Evolutionary conservation across 2,113 vertebrate species (phyloP), one percentile per base, ranked within the genome.

Genomic region (Arenaria interpres): DNA sequence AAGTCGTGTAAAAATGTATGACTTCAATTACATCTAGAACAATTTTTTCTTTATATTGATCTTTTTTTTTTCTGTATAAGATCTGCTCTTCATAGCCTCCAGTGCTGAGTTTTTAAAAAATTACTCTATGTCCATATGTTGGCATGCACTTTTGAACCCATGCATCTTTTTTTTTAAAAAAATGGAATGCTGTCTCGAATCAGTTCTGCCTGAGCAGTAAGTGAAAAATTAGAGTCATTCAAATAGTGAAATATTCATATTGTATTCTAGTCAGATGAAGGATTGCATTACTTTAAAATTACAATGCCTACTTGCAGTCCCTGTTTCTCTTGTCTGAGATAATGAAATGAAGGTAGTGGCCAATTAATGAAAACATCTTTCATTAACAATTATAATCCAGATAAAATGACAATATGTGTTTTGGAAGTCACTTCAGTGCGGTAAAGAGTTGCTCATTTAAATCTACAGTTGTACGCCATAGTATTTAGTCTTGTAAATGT

Each of bases 1-100:
- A 97, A 98, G 98, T 97, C 97, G 45, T 98, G 97, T 98, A 98
- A 98, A 97, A 98, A 98, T 98, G 97, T 98, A 98, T 97, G 95
- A 97, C 97, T 98, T 98, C 98, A 98, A 97, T 98, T 98, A 98
- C 97, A 98, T 98, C 96, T 87, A 85, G 93, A 97, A 96, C 96
- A 96, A 95, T 97, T 94, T 97, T 97, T 97, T 96, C 92, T 96
- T 98, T 95, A 96, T 98, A 98, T 98, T 98, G 98, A 98, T 98
- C 90, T 96, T 73, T 90, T 96, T 50, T 53, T 48, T 51, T 60
- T 37, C 96, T 95, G 43, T 96, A 90, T 96, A 97, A 98, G 95
- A 96, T 97, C 96, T 97, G 85, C 93, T 98, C 96, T 97, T 95
- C 94, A 90, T 97, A 93, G 90, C 97, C 96, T 95, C 88, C 88